These are phyloP conservation scores for Gambusia yucatana DNA, from an alignment of 2,797 vertebrate genomes.

Conservation along the genomic window DNA sequence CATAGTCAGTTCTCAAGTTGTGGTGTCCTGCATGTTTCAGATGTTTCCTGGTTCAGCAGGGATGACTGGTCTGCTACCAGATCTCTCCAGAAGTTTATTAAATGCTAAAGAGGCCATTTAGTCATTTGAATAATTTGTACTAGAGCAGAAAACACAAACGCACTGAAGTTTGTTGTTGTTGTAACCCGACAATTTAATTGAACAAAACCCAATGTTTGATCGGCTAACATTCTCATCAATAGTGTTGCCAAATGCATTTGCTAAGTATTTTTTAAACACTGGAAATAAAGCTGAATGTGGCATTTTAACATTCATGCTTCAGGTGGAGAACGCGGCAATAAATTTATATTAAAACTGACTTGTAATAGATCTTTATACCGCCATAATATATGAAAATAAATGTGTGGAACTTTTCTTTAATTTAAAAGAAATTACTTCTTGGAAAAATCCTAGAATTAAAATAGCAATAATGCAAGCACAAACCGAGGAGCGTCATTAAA, in stretches of 20 bases:
- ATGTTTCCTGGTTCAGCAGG: not conserved
- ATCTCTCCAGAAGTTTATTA: not conserved
- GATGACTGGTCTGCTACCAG: not conserved
- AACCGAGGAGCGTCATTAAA: not conserved
- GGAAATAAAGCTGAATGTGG: not conserved
- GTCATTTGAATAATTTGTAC: not conserved
- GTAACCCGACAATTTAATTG: not conserved
- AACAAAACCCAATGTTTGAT: not conserved
- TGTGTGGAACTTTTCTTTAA: constrained; percentile 11
- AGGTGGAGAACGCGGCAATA: not conserved
- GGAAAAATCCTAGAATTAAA: constrained; percentile 24
- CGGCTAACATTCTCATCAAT: not conserved
- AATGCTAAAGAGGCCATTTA: not conserved
- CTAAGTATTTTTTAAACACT: not conserved
- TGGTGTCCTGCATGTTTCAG: not conserved
- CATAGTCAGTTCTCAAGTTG: not conserved
- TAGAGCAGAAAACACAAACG: not conserved
- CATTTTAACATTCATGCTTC: not conserved
- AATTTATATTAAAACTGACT: not conserved
- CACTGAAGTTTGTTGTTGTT: not conserved
- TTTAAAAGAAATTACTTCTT: constrained; percentile 4
- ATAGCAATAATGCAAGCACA: constrained; percentile 14
- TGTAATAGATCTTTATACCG: not conserved
- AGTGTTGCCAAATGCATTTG: not conserved
- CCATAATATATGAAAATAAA: constrained; percentile 19